A percentile compares a stretch with the other conserved stretches of the same genome.
Evolutionary conservation across 2,888 invertebrate genomes (phyloP).

Genomic region (Acrobeloides nanus): DNA sequence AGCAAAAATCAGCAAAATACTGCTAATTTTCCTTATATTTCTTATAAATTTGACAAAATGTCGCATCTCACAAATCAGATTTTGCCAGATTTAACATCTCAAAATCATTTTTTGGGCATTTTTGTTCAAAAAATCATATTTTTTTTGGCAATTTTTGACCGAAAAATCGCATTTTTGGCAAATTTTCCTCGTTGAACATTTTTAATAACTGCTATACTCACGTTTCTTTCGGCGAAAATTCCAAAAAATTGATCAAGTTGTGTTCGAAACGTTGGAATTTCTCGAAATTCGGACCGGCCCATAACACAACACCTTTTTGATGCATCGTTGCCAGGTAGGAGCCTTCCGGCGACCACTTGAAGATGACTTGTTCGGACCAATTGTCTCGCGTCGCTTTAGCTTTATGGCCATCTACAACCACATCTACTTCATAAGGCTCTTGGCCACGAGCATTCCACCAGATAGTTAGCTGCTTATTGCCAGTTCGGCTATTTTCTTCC

Average conservation of each 20-base stretch:
- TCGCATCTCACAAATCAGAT: too few species aligned
- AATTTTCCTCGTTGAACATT: too few species aligned
- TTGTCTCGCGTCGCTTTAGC: too few species aligned
- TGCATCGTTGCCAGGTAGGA: slow-evolving; percentile 94
- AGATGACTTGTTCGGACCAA: slow-evolving; percentile 92
- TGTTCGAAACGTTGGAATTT: slow-evolving; percentile 78
- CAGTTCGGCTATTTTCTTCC: slow-evolving; percentile 64
- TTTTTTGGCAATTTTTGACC: too few species aligned
- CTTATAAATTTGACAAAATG: too few species aligned
- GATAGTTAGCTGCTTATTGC: slow-evolving; percentile 12
- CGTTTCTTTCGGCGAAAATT: slow-evolving; percentile 95
- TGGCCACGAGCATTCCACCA: slow-evolving; percentile 21
- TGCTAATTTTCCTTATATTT: neutral
- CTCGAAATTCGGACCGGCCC: slow-evolving; percentile 88
- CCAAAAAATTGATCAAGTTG: slow-evolving; percentile 80
- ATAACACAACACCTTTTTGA: slow-evolving; percentile 81
- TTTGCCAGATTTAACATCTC: too few species aligned
- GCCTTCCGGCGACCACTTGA: slow-evolving; percentile 93
- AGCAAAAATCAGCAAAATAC: too few species aligned
- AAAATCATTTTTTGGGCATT: too few species aligned
- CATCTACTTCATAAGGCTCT: slow-evolving; percentile 14
- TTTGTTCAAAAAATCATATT: neutral
- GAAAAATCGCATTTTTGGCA: too few species aligned
- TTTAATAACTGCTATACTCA: slow-evolving; percentile 47
- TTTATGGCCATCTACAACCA: slow-evolving; percentile 3